Conservation (phyloP, 2,797 vertebrate species). For the Acomys russatus region DNA sequence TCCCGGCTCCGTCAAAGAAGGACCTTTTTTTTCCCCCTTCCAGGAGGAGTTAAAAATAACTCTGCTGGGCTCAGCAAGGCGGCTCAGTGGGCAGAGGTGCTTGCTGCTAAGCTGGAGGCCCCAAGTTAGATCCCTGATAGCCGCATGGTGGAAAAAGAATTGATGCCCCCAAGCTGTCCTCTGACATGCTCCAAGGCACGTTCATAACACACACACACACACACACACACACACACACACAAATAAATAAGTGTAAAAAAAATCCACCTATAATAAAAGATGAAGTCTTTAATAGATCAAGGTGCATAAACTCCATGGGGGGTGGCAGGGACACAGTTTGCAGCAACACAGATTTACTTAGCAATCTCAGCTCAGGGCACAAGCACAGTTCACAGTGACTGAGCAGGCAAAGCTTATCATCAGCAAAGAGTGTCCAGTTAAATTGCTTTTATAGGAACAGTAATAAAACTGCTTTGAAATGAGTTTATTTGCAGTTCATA, state of each 20-base stretch:
- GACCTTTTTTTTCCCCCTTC: constrained; percentile 3
- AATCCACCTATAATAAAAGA: background rate
- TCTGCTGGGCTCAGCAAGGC: background rate
- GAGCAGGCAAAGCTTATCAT: background rate
- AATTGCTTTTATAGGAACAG: constrained; percentile 13
- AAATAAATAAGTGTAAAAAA: background rate
- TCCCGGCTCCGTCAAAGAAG: constrained; percentile 14
- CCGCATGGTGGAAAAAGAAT: background rate
- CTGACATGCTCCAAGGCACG: background rate
- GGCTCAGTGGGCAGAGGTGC: background rate
- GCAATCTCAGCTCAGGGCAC: constrained; percentile 15
- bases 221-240: background rate
- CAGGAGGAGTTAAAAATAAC: background rate
- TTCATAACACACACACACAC: background rate
- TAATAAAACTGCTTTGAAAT: constrained; percentile 42
- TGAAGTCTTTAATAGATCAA: constrained; percentile 21
- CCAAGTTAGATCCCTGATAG: background rate
- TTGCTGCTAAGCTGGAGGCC: background rate
- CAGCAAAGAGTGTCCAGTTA: constrained; percentile 26
- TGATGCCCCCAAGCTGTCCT: background rate
- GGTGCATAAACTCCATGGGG: background rate
- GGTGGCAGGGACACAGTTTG: background rate
- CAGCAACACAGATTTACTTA: constrained; percentile 18
- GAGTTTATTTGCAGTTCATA: constrained; percentile 43
- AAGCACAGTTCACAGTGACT: background rate